Evolutionary conservation across 2,797 vertebrate species (phyloP).

Genomic region (Rhabdophis nuchalis): DNA sequence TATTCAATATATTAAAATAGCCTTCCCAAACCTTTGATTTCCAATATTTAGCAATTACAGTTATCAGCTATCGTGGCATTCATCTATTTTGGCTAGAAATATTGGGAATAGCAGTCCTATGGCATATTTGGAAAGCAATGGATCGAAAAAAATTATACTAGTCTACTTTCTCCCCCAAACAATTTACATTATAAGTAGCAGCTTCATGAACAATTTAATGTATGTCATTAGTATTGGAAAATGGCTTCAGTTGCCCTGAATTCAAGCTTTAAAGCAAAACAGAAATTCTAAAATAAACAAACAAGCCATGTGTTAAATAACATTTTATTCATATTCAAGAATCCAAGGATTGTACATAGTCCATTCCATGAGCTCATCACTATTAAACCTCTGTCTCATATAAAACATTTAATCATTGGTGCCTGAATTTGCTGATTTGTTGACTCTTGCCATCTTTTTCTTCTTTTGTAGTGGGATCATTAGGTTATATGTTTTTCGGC

Average conservation of each 20-base stretch:
- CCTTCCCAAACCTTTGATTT: not conserved
- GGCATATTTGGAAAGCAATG: not conserved
- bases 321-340: not conserved
- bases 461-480: not conserved
- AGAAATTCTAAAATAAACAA: slow-evolving; percentile 3
- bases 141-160: not conserved
- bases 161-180: not conserved
- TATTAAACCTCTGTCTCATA: not conserved
- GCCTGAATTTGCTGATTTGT: not conserved
- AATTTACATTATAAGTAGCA: not conserved
- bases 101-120: not conserved
- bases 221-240: not conserved
- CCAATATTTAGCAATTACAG: not conserved
- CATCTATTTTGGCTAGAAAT: not conserved
- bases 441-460: not conserved
- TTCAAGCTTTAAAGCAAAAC: not conserved
- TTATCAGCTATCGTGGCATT: not conserved
- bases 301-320: not conserved
- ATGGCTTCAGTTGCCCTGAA: not conserved
- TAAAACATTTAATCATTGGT: not conserved
- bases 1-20: not conserved
- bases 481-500: not conserved
- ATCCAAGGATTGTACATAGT: not conserved
- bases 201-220: not conserved
- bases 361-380: not conserved